Base-by-base conservation (phyloP, 2,113 vertebrate species). In the Gymnorhina tibicen region DNA sequence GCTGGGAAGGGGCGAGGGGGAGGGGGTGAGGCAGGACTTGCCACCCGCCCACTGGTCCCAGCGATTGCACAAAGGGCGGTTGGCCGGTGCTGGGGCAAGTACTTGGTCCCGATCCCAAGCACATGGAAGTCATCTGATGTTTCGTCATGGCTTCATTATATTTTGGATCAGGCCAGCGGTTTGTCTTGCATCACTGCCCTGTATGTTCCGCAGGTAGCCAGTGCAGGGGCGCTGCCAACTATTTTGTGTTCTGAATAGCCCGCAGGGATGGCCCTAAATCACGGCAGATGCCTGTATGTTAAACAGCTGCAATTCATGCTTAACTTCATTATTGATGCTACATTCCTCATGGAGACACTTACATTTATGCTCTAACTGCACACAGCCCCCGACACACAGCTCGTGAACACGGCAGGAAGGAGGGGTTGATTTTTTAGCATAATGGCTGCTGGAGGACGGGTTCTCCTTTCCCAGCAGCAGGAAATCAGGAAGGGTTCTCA, bases 111-210 rank as follows among this genome's bases (percentile, higher is more conserved):
- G 6, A 41, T 94, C 75, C 91, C 90, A 52, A 67, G 83, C 85
- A 80, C 95, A 49, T 86, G 95, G 95, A 91, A 93, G 79, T 96
- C 96, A 97, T 74, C 91, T 93, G 95, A 96, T 16, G 3, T 94
- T 95, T 96, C 49, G 1, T 93, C 95, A 96, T 2, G 75, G 72
- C 76, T 93, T 81, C 91, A 60, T 93, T 83, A 41, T 27, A 60
- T 75, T 95, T 91, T 73, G 84, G 94, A 90, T 59, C 74, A 20
- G 67, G 77, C n/a, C 84, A 58, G 87, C 1, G 77, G 70, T 91
- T 85, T 46, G 67, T n/a, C 87, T 95, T 95, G 91, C 94, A 93
- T 78, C 93, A 90, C 91, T 37, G 72, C 70, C 81, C 79, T 49
- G 50, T 35, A 18, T 0, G 72, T 55, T 63, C 18, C 33, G 72